A percentile compares a stretch with the other conserved stretches of the same genome.
Conservation (phyloP, 37 sponge, comb jelly and placozoan species). For the Petrosia ficiformis region DNA sequence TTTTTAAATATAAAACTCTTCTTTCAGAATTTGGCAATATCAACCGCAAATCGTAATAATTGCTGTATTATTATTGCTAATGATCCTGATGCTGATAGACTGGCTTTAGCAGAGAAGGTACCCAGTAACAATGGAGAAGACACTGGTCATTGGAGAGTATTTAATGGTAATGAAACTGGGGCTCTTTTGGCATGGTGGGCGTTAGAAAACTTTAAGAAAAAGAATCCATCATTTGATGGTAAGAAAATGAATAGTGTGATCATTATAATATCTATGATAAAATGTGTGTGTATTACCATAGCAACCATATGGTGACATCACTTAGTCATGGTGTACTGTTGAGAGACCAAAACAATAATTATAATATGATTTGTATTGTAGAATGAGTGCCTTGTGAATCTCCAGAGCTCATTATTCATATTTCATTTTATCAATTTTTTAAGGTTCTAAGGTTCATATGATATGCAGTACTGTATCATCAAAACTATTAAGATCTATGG, state of each 20-base stretch:
- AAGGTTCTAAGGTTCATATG: conserved; percentile 83
- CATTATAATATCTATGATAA: no score
- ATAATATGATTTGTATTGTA: no score
- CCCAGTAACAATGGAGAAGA: no score
- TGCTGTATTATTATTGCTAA: conserved; percentile 86
- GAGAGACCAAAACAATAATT: no score
- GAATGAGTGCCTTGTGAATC: no score
- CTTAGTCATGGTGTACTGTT: no score
- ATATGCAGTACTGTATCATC: conserved; percentile 94
- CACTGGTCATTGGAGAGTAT: conserved; percentile 79
- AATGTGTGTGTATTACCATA: no score
- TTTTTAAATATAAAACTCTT: no score
- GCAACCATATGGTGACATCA: no score
- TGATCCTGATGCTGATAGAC: conserved; percentile 97
- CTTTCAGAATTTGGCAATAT: conserved; percentile 78
- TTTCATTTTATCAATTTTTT: background rate
- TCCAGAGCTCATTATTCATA: no score
- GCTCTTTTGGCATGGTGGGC: conserved; percentile 90
- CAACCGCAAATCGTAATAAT: conserved; percentile 72
- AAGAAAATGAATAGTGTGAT: background rate
- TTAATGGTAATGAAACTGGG: conserved; percentile 97
- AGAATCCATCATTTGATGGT: conserved; percentile 63
- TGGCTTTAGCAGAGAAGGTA: conserved; percentile 94
- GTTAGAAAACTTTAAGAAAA: conserved; percentile 72
- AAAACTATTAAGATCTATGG: conserved; percentile 84